A percentile compares a stretch with the other conserved stretches of the same genome.
Evolutionary conservation across 2,888 invertebrate genomes (phyloP).

Genomic region (Bellardia bayeri): DNA sequence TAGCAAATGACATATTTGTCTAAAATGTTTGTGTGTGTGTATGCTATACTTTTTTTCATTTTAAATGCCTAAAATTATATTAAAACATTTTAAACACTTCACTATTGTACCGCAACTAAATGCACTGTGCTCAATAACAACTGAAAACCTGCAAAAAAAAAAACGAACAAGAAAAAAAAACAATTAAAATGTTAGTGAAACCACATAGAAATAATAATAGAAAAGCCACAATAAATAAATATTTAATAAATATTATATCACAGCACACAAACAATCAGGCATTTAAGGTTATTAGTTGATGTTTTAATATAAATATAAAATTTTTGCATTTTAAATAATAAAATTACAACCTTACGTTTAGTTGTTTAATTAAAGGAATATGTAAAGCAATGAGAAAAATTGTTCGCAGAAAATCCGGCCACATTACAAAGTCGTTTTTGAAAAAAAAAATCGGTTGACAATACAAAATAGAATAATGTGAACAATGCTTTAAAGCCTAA

Average conservation of each 20-base stretch:
- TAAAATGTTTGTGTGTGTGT: constrained; percentile 9
- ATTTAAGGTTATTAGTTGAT: background rate
- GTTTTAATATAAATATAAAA: constrained; percentile 11
- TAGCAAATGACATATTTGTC: constrained; percentile 32
- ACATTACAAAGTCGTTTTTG: no score
- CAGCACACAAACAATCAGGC: background rate
- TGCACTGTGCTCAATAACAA: constrained; percentile 56
- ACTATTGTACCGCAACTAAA: constrained; percentile 63
- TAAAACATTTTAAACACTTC: constrained; percentile 62
- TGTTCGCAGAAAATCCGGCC: no score
- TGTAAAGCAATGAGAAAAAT: no score
- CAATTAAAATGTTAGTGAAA: constrained; percentile 73
- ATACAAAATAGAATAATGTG: no score
- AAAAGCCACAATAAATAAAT: constrained; percentile 71
- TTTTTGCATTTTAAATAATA: constrained; percentile 30
- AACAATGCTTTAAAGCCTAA: no score
- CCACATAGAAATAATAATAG: constrained; percentile 69
- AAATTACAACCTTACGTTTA: constrained; percentile 4
- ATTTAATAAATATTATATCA: constrained; percentile 68
- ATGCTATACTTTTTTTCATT: constrained; percentile 3
- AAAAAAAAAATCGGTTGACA: no score
- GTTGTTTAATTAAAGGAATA: constrained; percentile 1
- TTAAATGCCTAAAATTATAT: constrained; percentile 59
- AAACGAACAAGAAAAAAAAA: constrained; percentile 20
- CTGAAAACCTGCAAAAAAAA: constrained; percentile 9